phyloP scores from a whole-genome alignment of 2,888 invertebrate genomes.

The Drosophila infuscata region DNA sequence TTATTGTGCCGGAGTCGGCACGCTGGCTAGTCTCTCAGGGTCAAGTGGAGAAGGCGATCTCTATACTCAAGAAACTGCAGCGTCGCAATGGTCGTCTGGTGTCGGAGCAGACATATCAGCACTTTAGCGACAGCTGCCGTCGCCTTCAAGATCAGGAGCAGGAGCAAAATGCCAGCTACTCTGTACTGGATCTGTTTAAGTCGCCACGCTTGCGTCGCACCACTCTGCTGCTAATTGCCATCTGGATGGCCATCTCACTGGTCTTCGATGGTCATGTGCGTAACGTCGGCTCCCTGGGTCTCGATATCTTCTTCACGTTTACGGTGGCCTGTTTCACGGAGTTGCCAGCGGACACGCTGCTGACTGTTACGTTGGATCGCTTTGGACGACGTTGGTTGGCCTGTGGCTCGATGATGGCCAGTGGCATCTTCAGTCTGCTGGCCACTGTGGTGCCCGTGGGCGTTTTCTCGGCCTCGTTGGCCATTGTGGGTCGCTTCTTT shows the following conservation, averaged over 20 bases:
- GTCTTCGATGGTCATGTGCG: conserved; percentile 95
- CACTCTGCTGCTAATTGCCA: conserved; percentile 91
- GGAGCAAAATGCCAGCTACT: conserved; percentile 89
- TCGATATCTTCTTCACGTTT: conserved; percentile 94
- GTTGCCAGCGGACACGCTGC: conserved; percentile 92
- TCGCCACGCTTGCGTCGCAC: conserved; percentile 91
- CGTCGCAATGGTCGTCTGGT: conserved; percentile 91
- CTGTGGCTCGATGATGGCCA: conserved; percentile 92
- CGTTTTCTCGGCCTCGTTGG: conserved; percentile 90
- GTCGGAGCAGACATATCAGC: conserved; percentile 89
- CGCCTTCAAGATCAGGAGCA: conserved; percentile 89
- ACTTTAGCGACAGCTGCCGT: conserved; percentile 89
- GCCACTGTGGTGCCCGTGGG: conserved; percentile 91
- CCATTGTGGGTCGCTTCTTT: conserved; percentile 93
- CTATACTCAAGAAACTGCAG: conserved; percentile 92
- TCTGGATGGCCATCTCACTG: conserved; percentile 96
- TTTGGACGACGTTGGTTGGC: conserved; percentile 95
- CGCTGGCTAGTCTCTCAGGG: conserved; percentile 96
- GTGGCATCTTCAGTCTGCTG: conserved; percentile 92
- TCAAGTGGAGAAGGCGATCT: conserved; percentile 91
- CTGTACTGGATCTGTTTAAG: conserved; percentile 92
- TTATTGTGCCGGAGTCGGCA: conserved; percentile 93
- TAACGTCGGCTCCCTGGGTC: conserved; percentile 93
- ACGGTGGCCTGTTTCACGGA: conserved; percentile 94
- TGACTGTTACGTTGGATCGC: conserved; percentile 89